Evolutionary conservation across 2,797 vertebrate genomes (phyloP).

Genomic region (Microchirus variegatus): DNA sequence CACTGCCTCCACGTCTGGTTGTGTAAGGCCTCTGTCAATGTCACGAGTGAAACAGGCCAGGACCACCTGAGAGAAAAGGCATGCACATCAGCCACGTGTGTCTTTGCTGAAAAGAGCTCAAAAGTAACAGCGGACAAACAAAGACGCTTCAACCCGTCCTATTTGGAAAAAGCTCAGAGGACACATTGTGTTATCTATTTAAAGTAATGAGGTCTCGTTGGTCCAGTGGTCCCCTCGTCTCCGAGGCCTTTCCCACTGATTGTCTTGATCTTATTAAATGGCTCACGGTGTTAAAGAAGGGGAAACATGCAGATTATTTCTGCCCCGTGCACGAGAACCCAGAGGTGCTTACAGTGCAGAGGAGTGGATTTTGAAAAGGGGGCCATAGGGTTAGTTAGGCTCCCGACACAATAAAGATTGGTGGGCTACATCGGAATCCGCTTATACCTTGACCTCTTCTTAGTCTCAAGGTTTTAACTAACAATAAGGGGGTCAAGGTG

Average conservation of each 20-base stretch:
- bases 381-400: slow-evolving; percentile 27
- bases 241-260: slow-evolving; percentile 48
- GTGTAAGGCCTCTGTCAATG: slow-evolving; percentile 58
- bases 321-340: slow-evolving; percentile 40
- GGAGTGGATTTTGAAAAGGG: slow-evolving; percentile 56
- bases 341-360: slow-evolving; percentile 55
- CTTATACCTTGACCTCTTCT: slow-evolving; percentile 60
- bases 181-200: slow-evolving; percentile 42
- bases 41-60: slow-evolving; percentile 57
- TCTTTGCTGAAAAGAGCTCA: slow-evolving; percentile 6
- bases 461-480: slow-evolving; percentile 49
- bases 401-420: slow-evolving; percentile 47
- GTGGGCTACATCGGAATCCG: slow-evolving; percentile 62
- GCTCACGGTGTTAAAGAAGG: slow-evolving; percentile 48
- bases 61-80: slow-evolving; percentile 66
- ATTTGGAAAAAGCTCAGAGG: slow-evolving; percentile 33
- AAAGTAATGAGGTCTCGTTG: slow-evolving; percentile 56
- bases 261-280: slow-evolving; percentile 62
- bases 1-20: slow-evolving; percentile 51
- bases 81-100: slow-evolving; percentile 58
- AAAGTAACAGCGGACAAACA: slow-evolving; percentile 8
- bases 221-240: slow-evolving; percentile 8
- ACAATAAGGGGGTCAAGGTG: slow-evolving; percentile 30
- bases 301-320: slow-evolving; percentile 56
- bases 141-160: slow-evolving; percentile 23